phyloP scores from a whole-genome alignment of 1,140 invertebrate genomes.

The Drosophila lowei region DNA sequence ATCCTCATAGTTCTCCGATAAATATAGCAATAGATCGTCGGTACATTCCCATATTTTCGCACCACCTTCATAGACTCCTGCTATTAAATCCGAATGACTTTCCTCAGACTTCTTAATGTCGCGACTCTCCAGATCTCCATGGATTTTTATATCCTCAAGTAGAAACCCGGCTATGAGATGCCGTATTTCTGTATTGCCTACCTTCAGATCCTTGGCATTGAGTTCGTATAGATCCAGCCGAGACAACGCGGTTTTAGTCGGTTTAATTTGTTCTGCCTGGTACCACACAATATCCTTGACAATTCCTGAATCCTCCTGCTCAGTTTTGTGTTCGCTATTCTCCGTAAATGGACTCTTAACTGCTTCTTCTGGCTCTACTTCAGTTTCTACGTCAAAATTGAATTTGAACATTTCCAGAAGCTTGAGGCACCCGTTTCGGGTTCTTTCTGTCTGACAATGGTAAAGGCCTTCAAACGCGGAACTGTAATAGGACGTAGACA shows the following conservation, averaged over 20 bases:
- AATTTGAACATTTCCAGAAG: constrained; percentile 83
- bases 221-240: constrained; percentile 82
- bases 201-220: constrained; percentile 53
- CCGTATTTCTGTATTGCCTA: constrained; percentile 36
- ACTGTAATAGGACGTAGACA: too few relatives aligned
- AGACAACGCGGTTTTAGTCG: constrained; percentile 35
- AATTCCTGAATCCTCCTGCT: background rate
- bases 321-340: background rate
- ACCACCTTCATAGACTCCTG: constrained; percentile 91
- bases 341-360: constrained; percentile 42
- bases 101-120: constrained; percentile 86
- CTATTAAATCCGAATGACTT: constrained; percentile 88
- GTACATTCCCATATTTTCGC: constrained; percentile 96
- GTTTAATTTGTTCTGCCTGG: constrained; percentile 49
- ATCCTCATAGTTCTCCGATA: constrained; percentile 82
- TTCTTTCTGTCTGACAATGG: background rate
- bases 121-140: constrained; percentile 71
- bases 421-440: constrained; percentile 4
- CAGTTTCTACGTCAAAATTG: constrained; percentile 84
- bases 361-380: constrained; percentile 32
- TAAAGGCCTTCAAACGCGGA: background rate
- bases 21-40: constrained; percentile 88
- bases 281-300: constrained; percentile 66
- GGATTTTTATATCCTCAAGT: constrained; percentile 65
- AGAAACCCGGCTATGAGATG: constrained; percentile 70